Conservation (phyloP, 2,888 invertebrate species). For the Xiphydria camelus region DNA sequence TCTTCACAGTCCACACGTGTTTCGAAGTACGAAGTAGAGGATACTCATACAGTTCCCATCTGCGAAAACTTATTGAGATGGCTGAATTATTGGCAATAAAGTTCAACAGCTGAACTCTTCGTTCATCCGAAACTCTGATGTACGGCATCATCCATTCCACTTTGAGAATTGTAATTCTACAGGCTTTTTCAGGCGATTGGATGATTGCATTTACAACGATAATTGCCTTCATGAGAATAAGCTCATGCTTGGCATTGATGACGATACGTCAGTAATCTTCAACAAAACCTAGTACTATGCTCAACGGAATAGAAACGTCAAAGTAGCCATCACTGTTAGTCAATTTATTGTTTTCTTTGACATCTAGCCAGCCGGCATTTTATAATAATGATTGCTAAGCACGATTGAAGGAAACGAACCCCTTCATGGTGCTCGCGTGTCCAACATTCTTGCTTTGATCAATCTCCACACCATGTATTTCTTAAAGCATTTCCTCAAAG, state of each 20-base stretch:
- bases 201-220: conserved; percentile 31
- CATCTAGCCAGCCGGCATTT: conserved; percentile 36
- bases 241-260: no score
- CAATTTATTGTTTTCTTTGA: conserved; percentile 10
- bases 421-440: conserved; percentile 46
- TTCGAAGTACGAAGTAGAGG: no score
- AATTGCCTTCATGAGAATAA: no score
- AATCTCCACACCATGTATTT: no score
- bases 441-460: no score
- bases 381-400: conserved; percentile 30
- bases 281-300: conserved; percentile 44
- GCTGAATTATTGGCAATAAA: conserved; percentile 15
- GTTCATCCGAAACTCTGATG: no score
- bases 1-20: no score
- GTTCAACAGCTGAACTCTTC: no score
- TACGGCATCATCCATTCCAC: no score
- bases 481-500: no score
- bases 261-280: conserved; percentile 24
- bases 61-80: conserved; percentile 34
- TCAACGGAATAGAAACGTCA: conserved; percentile 43
- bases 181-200: conserved; percentile 29
- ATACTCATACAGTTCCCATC: conserved; percentile 49
- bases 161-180: no score
- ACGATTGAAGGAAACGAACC: conserved; percentile 39
- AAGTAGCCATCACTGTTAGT: conserved; percentile 29